Base-by-base conservation (phyloP, 2,113 vertebrate species). In the Plestiodon gilberti region DNA sequence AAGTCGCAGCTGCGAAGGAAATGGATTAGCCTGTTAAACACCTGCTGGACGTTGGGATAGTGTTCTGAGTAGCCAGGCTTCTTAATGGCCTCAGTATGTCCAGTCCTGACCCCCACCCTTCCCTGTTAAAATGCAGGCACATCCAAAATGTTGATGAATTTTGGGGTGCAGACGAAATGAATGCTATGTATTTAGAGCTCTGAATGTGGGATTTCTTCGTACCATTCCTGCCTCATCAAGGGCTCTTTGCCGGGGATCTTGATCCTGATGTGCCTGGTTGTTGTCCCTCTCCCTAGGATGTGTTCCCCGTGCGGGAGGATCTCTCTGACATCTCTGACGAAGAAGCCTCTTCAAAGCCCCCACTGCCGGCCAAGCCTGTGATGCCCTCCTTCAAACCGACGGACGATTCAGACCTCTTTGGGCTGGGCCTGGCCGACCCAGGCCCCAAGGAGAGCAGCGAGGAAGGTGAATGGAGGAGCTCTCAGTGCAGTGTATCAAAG, bases 251-350 rank as follows among this genome's bases (percentile, higher is more conserved):
- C 30, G 14, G 43, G 77, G 15, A 74, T 38, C 71, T 64, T 82
- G 6, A 86, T 52, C 55, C 55, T 57, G 43, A 15, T 15, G 20
- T 48, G 43, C 81, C 76, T 70, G n/a, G 55, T 55, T 73, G 67
- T 84, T 64, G 2, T n/a, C 30, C n/a, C 10, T 10, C 18, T 57
- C 0, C 87, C 35, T 84, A 99, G 99, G 96, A 95, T 1, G 86
- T 89, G 4, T 98, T 99, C 90, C 98, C 98, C 0, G 95, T 97
- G 76, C 95, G 97, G 87, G 98, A 98, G 67, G 98, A 98, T 83
- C 95, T 97, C 88, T 98, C 98, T 0, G 98, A 99, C 30, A 87
- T 97, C 52, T 98, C 98, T 0, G 98, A 99, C 0, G 98, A 99
- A 0, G 98, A 99, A 3, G 1, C 95, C 14, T 85, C 93, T 0